Base-by-base conservation (phyloP, 2,113 vertebrate species). In the Amphiprion ocellaris region DNA sequence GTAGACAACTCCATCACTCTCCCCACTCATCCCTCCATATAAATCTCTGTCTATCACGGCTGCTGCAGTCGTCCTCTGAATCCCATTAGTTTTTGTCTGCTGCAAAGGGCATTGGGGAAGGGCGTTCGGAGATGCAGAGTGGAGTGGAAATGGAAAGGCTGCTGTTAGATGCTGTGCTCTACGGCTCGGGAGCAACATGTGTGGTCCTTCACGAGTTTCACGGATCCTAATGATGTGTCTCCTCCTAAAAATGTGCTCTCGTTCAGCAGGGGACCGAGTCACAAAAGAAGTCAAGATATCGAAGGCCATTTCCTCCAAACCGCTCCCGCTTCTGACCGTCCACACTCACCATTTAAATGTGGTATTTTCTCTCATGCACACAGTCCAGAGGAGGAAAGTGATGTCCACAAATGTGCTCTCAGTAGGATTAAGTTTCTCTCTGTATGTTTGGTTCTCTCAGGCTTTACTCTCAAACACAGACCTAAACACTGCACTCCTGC, bases 1-100 rank as follows among this genome's bases (percentile, higher is more conserved):
- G 72, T 2, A 89, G 92, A 92, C 89, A 62, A 89, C 90, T 91
- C 79, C 87, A 91, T 93, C 90, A 91, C 86, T 91, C 90, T 90
- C 86, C 62, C 62, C 21, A 41, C 84, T 90, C 89, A 85, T 86
- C 86, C 87, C 74, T 75, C 67, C 30, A 24, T 86, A 90, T 89
- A 87, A 90, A 91, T 93, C 88, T 90, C 83, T 90, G 90, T 90
- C 92, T 85, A 87, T 91, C 87, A 85, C 62, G 17, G 52, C 66
- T 50, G 81, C 69, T 55, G 77, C 82, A 74, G 84, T 81, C 63
- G 90, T 90, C 78, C 87, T 74, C 75, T 59, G 81, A 82, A 87
- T 84, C 69, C 78, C 89, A 90, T 93, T 89, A 78, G 88, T 88
- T 85, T 90, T 61, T 81, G 86, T 84, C 88, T 87, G 61, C 77